These are phyloP conservation scores for Isurus oxyrinchus DNA, from an alignment of 2,113 vertebrate species.

Conservation along the genomic window DNA sequence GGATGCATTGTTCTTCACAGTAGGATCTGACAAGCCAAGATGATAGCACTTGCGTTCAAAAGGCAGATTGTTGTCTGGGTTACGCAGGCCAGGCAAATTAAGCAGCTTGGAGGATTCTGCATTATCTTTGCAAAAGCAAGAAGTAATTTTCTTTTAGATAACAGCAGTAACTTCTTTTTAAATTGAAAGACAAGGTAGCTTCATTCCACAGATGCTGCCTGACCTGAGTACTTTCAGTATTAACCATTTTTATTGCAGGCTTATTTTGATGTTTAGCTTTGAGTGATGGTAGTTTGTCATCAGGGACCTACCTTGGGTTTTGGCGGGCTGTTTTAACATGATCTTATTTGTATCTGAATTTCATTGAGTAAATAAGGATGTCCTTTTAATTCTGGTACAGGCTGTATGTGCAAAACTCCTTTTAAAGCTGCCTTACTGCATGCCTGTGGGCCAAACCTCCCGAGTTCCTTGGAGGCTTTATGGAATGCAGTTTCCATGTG, in stretches of 20 bases:
- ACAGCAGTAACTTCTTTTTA: neutral
- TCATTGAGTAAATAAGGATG: neutral
- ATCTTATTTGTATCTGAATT: neutral
- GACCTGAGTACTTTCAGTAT: neutral
- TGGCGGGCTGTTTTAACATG: neutral
- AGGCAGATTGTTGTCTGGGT: neutral
- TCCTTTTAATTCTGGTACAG: neutral
- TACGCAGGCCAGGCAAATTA: neutral
- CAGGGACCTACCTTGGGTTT: neutral
- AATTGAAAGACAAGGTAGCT: neutral
- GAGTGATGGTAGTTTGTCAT: neutral
- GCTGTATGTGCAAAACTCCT: neutral
- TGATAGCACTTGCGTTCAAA: neutral
- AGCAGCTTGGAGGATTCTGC: neutral
- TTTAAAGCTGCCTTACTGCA: too few relatives aligned
- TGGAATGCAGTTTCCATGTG: too few relatives aligned
- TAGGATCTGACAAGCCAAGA: neutral
- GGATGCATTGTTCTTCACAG: neutral
- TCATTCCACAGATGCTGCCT: neutral
- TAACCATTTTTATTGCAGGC: neutral
- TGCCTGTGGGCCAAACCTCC: too few relatives aligned
- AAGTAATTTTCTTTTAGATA: neutral
- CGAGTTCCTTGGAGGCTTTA: too few relatives aligned
- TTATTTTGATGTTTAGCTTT: neutral
- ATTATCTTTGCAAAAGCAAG: neutral